Conservation (phyloP, 2,113 vertebrate species). For the Polypterus bichir region DNA sequence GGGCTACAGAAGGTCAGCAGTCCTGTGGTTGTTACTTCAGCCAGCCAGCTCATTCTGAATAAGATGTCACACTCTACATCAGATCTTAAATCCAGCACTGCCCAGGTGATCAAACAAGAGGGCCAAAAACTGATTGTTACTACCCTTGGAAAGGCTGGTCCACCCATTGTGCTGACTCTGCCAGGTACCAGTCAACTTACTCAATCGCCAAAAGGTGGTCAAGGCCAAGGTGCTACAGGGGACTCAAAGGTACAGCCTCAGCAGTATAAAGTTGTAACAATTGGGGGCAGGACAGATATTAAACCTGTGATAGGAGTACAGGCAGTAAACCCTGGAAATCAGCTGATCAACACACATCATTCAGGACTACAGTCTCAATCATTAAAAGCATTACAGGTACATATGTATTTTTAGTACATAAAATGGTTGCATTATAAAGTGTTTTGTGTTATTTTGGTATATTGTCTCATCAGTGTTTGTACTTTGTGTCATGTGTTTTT, state of each 20-base stretch:
- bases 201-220: slow-evolving; percentile 48
- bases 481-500: no score
- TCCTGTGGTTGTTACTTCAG: slow-evolving; percentile 72
- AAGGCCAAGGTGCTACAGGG: slow-evolving; percentile 45
- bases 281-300: slow-evolving; percentile 71
- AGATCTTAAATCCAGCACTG: slow-evolving; percentile 59
- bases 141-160: slow-evolving; percentile 75
- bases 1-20: slow-evolving; percentile 69
- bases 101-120: slow-evolving; percentile 74
- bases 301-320: slow-evolving; percentile 72
- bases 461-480: no score
- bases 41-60: slow-evolving; percentile 88
- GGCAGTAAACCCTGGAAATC: slow-evolving; percentile 55
- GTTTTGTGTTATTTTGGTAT: neutral
- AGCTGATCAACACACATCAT: slow-evolving; percentile 61
- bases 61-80: slow-evolving; percentile 62
- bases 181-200: slow-evolving; percentile 60
- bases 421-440: neutral
- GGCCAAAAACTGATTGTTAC: slow-evolving; percentile 89
- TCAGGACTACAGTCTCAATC: slow-evolving; percentile 78
- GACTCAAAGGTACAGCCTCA: slow-evolving; percentile 65
- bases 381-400: slow-evolving; percentile 87
- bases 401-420: neutral
- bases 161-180: slow-evolving; percentile 77
- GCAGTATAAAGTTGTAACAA: slow-evolving; percentile 86